Evolutionary conservation across 1,140 invertebrate species (phyloP).

Genomic region (Daktulosphaira vitifoliae): DNA sequence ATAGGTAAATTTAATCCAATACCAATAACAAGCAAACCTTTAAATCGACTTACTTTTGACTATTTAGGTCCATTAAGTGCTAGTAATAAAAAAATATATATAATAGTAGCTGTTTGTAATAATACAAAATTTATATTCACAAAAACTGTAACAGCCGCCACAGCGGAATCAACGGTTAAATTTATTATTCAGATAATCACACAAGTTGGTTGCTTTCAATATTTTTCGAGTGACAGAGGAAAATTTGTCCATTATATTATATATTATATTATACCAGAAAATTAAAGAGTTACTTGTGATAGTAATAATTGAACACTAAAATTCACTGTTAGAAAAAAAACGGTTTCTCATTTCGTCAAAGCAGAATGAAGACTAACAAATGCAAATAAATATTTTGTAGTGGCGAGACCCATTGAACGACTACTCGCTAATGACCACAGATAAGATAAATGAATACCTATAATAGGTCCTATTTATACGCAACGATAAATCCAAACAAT

Average conservation of each 20-base stretch:
- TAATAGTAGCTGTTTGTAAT: no score
- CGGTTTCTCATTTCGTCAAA: slow-evolving; percentile 7
- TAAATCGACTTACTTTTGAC: no score
- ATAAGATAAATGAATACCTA: slow-evolving; percentile 7
- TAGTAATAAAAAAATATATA: no score
- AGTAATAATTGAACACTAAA: slow-evolving; percentile 18
- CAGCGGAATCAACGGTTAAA: no score
- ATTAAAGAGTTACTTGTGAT: slow-evolving; percentile 16
- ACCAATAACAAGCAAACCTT: no score
- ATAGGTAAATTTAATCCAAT: no score
- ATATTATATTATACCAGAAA: slow-evolving; percentile 4
- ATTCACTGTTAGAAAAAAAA: slow-evolving; percentile 12
- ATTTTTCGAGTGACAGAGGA: no score
- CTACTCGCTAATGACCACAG: neutral
- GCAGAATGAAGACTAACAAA: neutral
- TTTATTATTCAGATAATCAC: no score
- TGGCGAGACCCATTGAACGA: neutral
- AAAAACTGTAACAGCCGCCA: no score
- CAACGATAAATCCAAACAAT: neutral
- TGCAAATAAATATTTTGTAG: slow-evolving; percentile 1
- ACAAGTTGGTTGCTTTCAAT: no score
- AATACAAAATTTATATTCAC: no score
- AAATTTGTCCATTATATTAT: slow-evolving; percentile 14
- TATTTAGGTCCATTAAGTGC: no score
- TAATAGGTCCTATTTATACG: slow-evolving; percentile 1